Percentiles rank a stretch among this genome's conserved stretches.
Evolutionary conservation across 2,888 invertebrate species (phyloP).

Genomic region (Oscheius sp.): DNA sequence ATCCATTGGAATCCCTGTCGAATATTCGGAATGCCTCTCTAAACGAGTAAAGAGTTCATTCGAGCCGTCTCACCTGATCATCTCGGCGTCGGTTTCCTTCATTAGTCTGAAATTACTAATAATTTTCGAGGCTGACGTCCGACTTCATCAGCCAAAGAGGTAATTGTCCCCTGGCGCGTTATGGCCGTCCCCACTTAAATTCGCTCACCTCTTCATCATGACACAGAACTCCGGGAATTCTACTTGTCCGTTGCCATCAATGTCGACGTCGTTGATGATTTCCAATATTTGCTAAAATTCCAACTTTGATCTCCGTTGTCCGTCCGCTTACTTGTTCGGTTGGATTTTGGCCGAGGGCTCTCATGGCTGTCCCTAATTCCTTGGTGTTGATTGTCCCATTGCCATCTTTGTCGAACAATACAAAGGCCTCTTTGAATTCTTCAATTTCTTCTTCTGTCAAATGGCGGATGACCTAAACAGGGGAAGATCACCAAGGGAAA

Average conservation of each 20-base stretch:
- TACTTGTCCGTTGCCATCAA: conserved; percentile 63
- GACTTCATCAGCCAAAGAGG: background rate
- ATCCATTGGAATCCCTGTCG: conserved; percentile 60
- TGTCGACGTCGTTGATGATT: conserved; percentile 60
- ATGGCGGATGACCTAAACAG: conserved; percentile 47
- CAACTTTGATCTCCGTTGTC: background rate
- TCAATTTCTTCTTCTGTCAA: conserved; percentile 54
- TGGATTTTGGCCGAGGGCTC: conserved; percentile 59
- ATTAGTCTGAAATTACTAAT: conserved; percentile 61
- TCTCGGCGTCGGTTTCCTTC: conserved; percentile 68
- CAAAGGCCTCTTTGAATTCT: conserved; percentile 59
- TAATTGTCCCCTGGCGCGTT: conserved; percentile 1
- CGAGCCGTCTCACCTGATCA: conserved; percentile 55
- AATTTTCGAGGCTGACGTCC: background rate
- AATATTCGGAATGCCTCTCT: conserved; percentile 71
- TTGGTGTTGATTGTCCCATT: conserved; percentile 59
- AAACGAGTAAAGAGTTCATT: background rate
- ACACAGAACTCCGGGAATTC: conserved; percentile 66
- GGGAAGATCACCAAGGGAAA: background rate
- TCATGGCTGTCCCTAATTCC: conserved; percentile 58
- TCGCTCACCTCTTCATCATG: conserved; percentile 62
- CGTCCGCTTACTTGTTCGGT: conserved; percentile 49
- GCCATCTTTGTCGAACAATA: conserved; percentile 59
- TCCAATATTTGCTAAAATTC: conserved; percentile 58
- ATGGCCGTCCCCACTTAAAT: background rate